Evolutionary conservation across 2,797 vertebrate genomes (phyloP).

Genomic region (Neopelma chrysocephalum): DNA sequence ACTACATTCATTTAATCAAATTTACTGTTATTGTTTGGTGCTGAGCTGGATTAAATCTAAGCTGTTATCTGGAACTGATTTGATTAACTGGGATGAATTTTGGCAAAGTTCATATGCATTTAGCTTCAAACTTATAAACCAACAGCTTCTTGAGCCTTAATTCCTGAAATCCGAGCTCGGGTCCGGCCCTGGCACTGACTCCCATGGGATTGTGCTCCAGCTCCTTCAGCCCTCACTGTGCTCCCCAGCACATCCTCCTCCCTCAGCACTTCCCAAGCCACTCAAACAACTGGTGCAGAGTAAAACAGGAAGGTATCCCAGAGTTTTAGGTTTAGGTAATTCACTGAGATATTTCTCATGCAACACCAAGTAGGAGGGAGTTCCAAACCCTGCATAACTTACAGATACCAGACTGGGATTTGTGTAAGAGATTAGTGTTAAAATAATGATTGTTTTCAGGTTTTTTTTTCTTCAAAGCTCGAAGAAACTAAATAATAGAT

Average conservation of each 20-base stretch:
- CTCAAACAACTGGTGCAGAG: background rate
- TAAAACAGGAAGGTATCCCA: background rate
- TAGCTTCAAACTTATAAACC: background rate
- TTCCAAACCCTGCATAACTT: background rate
- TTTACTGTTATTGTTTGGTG: background rate
- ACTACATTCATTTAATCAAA: background rate
- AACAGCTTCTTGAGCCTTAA: background rate
- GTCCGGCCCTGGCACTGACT: background rate
- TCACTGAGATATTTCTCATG: background rate
- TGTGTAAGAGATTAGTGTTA: background rate
- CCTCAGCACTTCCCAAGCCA: background rate
- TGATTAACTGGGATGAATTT: background rate
- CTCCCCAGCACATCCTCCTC: background rate
- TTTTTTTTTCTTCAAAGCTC: background rate
- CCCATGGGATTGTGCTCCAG: rapidly evolving
- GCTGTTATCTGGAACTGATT: constrained; percentile 19
- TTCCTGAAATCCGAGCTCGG: background rate
- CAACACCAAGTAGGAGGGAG: background rate
- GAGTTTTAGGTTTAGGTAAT: background rate
- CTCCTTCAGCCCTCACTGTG: rapidly evolving
- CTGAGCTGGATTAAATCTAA: constrained; percentile 38
- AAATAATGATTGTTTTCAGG: background rate
- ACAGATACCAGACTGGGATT: background rate
- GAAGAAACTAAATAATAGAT: background rate
- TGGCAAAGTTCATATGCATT: background rate